phyloP scores from a whole-genome alignment of 2,797 vertebrate species.

The Gobionotothen gibberifrons region DNA sequence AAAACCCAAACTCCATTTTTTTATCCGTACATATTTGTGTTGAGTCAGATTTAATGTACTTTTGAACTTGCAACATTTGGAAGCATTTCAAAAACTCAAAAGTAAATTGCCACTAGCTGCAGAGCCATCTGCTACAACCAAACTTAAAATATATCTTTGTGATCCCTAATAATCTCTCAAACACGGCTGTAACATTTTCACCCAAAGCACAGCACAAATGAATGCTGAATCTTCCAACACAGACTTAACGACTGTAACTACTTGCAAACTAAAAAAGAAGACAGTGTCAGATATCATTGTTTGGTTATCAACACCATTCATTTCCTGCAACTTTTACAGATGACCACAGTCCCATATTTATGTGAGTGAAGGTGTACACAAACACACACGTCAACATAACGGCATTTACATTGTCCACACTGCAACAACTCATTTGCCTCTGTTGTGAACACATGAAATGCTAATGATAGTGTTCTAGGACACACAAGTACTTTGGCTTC shows the following conservation, averaged over 20 bases:
- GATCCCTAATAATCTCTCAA: not conserved
- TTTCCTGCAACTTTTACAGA: constrained; percentile 25
- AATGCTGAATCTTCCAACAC: not conserved
- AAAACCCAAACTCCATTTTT: not conserved
- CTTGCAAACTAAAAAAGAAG: not conserved
- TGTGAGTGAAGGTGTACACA: constrained; percentile 4
- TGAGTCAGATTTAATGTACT: not conserved
- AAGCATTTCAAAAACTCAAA: not conserved
- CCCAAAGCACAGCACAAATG: not conserved
- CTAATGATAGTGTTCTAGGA: constrained; percentile 29
- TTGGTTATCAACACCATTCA: constrained; percentile 5
- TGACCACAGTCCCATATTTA: constrained; percentile 58
- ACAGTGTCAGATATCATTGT: constrained; percentile 25
- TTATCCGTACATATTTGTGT: not conserved
- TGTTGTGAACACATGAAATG: constrained; percentile 67
- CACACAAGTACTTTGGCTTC: not conserved
- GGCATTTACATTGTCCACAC: constrained; percentile 65
- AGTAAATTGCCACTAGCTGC: not conserved
- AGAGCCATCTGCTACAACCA: not conserved
- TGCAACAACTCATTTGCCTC: constrained; percentile 10
- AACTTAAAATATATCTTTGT: not conserved
- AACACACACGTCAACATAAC: not conserved
- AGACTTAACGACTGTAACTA: not conserved
- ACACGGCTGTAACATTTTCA: constrained; percentile 28
- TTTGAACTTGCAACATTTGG: not conserved